phyloP scores from a whole-genome alignment of 2,888 invertebrate genomes.

The Norana najaformis region DNA sequence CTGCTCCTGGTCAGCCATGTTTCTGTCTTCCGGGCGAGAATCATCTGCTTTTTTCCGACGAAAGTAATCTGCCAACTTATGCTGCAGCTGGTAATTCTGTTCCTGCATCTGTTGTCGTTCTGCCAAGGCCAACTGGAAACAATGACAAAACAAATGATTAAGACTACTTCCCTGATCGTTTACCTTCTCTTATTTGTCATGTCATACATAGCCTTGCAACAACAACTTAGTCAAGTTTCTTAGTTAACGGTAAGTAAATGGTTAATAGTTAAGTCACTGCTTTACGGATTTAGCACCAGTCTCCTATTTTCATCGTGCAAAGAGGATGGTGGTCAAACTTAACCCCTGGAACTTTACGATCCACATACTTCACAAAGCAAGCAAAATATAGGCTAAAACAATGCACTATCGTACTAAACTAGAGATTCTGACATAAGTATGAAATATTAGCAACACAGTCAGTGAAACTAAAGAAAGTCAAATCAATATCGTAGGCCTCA shows the following conservation, averaged over 20 bases:
- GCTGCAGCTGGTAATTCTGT: conserved; percentile 59
- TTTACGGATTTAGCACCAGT: no score
- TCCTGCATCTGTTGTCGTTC: conserved; percentile 57
- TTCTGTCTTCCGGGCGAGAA: conserved; percentile 55
- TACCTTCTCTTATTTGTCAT: background rate
- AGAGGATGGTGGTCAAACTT: no score
- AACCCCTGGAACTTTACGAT: no score
- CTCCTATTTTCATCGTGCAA: no score
- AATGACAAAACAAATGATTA: background rate
- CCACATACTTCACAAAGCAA: no score
- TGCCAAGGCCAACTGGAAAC: conserved; percentile 49
- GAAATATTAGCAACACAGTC: no score
- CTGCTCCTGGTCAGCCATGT: conserved; percentile 61
- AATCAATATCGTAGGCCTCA: no score
- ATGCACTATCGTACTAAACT: no score
- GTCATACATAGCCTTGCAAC: background rate
- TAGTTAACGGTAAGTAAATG: no score
- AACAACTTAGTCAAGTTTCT: background rate
- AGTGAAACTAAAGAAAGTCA: no score
- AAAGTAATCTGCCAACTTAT: conserved; percentile 61
- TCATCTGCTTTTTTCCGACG: conserved; percentile 61
- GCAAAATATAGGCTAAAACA: no score
- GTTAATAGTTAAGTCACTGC: background rate
- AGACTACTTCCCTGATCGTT: background rate
- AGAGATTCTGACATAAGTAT: no score